These are phyloP conservation scores for Gila orcuttii DNA, from an alignment of 2,113 vertebrate species.

Conservation along the genomic window DNA sequence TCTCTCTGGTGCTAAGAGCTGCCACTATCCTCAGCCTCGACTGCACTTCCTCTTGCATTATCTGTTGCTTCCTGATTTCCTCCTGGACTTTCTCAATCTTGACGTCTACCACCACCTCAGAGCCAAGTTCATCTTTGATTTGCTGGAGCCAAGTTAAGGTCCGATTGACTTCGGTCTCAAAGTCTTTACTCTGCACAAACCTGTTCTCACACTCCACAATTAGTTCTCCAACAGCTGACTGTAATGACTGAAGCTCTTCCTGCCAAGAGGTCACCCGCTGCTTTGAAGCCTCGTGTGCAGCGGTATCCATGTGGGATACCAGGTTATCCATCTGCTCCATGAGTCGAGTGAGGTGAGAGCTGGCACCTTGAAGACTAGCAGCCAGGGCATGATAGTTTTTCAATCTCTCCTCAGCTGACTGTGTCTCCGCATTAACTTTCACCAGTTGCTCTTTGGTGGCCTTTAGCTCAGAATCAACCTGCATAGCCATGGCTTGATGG, in stretches of 20 bases:
- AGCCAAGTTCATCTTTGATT: conserved; percentile 82
- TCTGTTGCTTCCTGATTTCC: conserved; percentile 93
- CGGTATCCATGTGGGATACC: conserved; percentile 81
- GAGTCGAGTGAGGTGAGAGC: conserved; percentile 83
- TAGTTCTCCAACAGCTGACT: conserved; percentile 77
- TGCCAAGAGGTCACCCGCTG: conserved; percentile 85
- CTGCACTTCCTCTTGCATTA: conserved; percentile 94
- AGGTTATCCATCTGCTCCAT: conserved; percentile 87
- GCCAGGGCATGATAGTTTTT: conserved; percentile 89
- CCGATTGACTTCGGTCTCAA: conserved; percentile 89
- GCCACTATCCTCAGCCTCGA: conserved; percentile 91
- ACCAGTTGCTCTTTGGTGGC: conserved; percentile 77
- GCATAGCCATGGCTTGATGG: conserved; percentile 76
- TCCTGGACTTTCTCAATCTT: conserved; percentile 90
- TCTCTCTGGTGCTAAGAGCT: conserved; percentile 87
- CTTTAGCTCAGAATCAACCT: conserved; percentile 80
- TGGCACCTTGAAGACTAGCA: conserved; percentile 86
- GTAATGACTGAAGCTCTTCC: conserved; percentile 84
- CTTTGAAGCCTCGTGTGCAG: conserved; percentile 79
- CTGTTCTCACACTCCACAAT: conserved; percentile 90
- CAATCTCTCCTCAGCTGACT: conserved; percentile 90
- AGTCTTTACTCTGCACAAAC: conserved; percentile 86
- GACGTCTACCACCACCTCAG: conserved; percentile 81
- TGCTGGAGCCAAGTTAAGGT: conserved; percentile 90
- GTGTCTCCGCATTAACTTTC: conserved; percentile 84